Evolutionary conservation across 2,113 vertebrate species (phyloP).

Genomic region (Hymenochirus boettgeri): DNA sequence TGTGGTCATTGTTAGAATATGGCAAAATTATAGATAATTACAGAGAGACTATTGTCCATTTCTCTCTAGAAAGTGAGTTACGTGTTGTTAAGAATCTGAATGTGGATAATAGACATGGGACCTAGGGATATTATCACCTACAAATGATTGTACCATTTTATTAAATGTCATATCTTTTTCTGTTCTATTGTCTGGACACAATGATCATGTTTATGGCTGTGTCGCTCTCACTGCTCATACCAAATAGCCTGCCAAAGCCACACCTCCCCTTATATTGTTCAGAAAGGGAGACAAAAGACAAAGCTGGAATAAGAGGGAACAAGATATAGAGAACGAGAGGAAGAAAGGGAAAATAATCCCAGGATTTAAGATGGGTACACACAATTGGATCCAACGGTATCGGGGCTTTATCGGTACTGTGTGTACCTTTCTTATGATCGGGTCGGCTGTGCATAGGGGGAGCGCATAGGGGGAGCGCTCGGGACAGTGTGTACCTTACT

Average conservation of each 20-base stretch:
- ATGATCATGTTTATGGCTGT: slow-evolving; percentile 34
- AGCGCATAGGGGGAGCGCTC: too few relatives aligned
- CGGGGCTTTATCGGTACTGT: too few relatives aligned
- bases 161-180: slow-evolving; percentile 37
- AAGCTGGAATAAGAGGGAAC: background rate
- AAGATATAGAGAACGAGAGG: background rate
- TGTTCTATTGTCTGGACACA: slow-evolving; percentile 35
- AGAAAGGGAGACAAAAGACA: slow-evolving; percentile 3
- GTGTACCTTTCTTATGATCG: too few relatives aligned
- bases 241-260: slow-evolving; percentile 28
- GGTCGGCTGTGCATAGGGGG: too few relatives aligned
- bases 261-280: slow-evolving; percentile 22
- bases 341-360: too few relatives aligned
- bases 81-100: background rate
- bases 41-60: too few relatives aligned
- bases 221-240: slow-evolving; percentile 28
- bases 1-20: too few relatives aligned
- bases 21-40: too few relatives aligned
- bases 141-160: slow-evolving; percentile 37
- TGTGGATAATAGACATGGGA: slow-evolving; percentile 29
- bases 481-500: too few relatives aligned
- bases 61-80: slow-evolving; percentile 5
- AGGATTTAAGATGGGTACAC: too few relatives aligned
- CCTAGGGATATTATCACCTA: slow-evolving; percentile 32
- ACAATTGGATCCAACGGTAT: too few relatives aligned